Evolutionary conservation across 2,888 invertebrate genomes (phyloP).

Genomic region (Gari tellinella): DNA sequence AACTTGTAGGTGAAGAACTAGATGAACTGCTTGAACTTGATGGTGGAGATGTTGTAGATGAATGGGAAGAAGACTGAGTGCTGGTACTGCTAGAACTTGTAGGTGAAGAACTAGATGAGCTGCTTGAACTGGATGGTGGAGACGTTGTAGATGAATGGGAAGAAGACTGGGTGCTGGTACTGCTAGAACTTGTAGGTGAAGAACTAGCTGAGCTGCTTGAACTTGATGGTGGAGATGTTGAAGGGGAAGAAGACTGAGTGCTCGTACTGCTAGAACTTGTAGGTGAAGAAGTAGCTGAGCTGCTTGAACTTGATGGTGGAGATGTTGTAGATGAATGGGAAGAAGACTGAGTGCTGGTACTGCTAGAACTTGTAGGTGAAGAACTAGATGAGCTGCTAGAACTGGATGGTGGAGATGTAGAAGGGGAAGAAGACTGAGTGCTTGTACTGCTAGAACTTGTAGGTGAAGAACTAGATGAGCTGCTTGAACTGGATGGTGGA

Average conservation of each 20-base stretch:
- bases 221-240: neutral
- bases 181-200: neutral
- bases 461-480: neutral
- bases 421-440: neutral
- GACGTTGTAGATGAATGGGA: neutral
- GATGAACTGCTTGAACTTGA: neutral
- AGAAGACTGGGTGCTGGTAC: neutral
- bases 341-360: neutral
- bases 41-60: neutral
- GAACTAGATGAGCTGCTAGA: neutral
- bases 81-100: neutral
- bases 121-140: neutral
- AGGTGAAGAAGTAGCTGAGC: neutral
- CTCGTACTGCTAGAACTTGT: neutral
- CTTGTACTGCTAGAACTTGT: neutral
- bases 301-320: no score
- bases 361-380: neutral
- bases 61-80: neutral
- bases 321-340: neutral
- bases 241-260: neutral
- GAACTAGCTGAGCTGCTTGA: neutral
- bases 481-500: neutral
- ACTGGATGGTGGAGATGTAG: neutral
- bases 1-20: neutral
- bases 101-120: neutral